These are phyloP conservation scores for Liolophura sinensis DNA, from an alignment of 1,140 invertebrate species.

Conservation along the genomic window DNA sequence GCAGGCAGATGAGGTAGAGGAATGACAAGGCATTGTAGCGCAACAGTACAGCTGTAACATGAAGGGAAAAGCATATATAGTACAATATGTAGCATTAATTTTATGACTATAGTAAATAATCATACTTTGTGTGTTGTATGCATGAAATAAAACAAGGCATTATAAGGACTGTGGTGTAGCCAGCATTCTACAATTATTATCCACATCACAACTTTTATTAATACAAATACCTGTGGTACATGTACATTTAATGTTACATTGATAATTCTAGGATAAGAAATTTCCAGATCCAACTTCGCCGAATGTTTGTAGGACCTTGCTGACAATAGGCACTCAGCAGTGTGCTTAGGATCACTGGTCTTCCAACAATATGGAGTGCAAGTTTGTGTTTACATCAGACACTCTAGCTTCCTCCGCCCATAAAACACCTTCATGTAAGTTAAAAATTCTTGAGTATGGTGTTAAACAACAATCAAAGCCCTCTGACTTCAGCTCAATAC, in stretches of 20 bases:
- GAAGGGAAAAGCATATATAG: constrained; percentile 8
- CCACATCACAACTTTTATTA: too few species aligned
- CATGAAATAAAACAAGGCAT: constrained; percentile 8
- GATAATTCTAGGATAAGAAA: too few species aligned
- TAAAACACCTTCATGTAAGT: constrained; percentile 16
- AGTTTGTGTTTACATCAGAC: background rate
- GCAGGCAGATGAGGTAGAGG: constrained; percentile 79
- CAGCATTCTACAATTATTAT: too few species aligned
- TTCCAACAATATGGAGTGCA: constrained; percentile 4
- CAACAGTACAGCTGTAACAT: constrained; percentile 77
- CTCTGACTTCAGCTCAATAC: too few species aligned
- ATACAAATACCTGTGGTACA: too few species aligned
- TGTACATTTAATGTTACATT: too few species aligned
- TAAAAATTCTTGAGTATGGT: background rate
- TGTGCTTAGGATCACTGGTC: too few species aligned
- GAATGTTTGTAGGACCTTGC: background rate
- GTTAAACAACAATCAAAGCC: too few species aligned
- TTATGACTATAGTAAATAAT: too few species aligned
- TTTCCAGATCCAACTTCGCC: background rate
- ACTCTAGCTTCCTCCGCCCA: constrained; percentile 10
- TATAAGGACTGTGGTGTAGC: background rate
- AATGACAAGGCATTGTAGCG: constrained; percentile 82
- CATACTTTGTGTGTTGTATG: background rate
- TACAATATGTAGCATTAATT: background rate
- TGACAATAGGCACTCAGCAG: background rate